Conservation (phyloP, 2,797 vertebrate species). For the Echeneis naucrates region DNA sequence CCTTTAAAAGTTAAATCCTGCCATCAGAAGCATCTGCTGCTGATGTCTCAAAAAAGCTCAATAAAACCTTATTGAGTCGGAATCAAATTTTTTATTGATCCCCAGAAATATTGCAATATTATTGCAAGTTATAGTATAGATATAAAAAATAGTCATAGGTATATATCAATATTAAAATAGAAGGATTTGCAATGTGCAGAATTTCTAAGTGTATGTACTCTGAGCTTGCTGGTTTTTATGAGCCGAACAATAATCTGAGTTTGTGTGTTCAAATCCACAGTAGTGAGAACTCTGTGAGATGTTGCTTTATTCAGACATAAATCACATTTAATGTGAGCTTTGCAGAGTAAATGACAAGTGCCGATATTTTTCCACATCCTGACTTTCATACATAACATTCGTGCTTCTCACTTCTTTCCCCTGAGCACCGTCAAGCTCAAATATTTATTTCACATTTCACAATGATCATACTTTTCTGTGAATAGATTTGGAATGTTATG, state of each 20-base stretch:
- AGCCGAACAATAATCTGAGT: neutral
- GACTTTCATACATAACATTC: neutral
- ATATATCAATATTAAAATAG: no score
- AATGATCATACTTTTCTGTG: neutral
- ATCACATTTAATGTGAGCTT: neutral
- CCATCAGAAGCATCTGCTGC: constrained; percentile 5
- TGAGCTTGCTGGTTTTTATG: constrained; percentile 1
- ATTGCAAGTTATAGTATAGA: no score
- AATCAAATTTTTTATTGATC: no score
- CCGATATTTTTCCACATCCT: neutral
- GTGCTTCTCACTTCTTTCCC: neutral
- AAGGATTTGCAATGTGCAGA: constrained; percentile 8
- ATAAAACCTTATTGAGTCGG: constrained; percentile 1
- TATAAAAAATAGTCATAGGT: no score
- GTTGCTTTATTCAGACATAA: neutral
- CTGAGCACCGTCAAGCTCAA: neutral
- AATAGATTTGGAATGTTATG: neutral
- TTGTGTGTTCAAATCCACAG: neutral
- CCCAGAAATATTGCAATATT: no score
- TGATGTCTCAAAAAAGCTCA: neutral
- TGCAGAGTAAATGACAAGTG: neutral
- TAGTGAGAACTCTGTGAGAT: neutral
- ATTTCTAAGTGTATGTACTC: neutral
- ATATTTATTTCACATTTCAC: neutral
- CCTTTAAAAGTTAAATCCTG: constrained; percentile 12